These are phyloP conservation scores for Orientallactaga bullata DNA, from an alignment of 2,113 vertebrate species.

Conservation along the genomic window DNA sequence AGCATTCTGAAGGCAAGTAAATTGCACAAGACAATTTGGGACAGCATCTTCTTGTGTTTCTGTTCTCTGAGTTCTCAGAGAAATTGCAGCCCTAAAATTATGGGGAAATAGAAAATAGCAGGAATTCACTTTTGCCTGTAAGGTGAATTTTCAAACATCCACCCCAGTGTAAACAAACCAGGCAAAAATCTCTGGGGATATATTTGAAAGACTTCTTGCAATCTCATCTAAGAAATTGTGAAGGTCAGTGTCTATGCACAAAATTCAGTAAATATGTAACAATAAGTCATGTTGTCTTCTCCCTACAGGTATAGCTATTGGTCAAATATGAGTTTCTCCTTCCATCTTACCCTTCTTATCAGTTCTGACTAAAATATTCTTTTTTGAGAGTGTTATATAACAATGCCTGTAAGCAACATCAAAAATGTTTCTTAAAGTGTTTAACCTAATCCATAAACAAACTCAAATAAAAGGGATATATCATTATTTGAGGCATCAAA, in stretches of 20 bases:
- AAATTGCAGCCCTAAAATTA: constrained; percentile 71
- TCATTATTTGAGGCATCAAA: background rate
- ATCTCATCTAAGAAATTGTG: background rate
- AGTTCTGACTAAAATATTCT: background rate
- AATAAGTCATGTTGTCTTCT: background rate
- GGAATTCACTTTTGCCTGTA: constrained; percentile 43
- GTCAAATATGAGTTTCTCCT: background rate
- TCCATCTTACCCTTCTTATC: background rate
- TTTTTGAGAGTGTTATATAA: constrained; percentile 13
- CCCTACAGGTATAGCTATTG: background rate
- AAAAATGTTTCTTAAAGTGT: background rate
- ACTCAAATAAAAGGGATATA: background rate
- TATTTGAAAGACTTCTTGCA: constrained; percentile 25
- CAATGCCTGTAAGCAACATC: constrained; percentile 31
- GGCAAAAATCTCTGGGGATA: background rate
- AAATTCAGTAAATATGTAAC: constrained; percentile 10
- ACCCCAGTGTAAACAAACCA: constrained; percentile 52
- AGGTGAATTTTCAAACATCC: constrained; percentile 47
- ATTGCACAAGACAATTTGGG: constrained; percentile 66
- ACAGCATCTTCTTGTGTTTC: constrained; percentile 59
- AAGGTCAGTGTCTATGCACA: background rate
- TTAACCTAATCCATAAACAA: background rate
- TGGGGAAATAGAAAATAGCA: constrained; percentile 66
- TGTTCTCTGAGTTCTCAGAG: constrained; percentile 67
- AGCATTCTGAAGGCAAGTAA: constrained; percentile 57